Percentiles rank a stretch among this genome's conserved stretches.
Conservation (phyloP, 2,888 invertebrate species). For the Drosophila prolongata region DNA sequence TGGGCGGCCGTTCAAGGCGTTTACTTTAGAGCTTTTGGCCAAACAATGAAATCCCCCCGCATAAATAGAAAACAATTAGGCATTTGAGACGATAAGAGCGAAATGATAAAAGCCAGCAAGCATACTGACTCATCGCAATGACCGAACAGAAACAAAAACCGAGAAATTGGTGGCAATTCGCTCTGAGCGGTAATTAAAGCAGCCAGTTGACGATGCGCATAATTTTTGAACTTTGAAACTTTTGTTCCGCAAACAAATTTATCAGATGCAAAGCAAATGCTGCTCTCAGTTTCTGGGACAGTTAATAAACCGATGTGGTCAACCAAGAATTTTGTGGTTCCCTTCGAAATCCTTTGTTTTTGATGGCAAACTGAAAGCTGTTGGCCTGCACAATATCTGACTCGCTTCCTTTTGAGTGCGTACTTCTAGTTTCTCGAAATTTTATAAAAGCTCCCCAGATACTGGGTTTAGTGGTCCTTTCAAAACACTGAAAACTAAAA, state of each 20-base stretch:
- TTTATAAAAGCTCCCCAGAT: neutral
- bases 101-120: conserved; percentile 57
- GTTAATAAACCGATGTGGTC: conserved; percentile 39
- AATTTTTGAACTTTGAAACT: conserved; percentile 64
- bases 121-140: conserved; percentile 59
- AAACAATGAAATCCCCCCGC: conserved; percentile 69
- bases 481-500: neutral
- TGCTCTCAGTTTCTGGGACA: conserved; percentile 18
- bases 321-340: conserved; percentile 13
- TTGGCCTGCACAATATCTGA: conserved; percentile 22
- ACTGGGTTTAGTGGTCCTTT: neutral
- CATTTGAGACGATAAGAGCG: conserved; percentile 67
- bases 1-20: conserved; percentile 28
- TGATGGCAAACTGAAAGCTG: conserved; percentile 15
- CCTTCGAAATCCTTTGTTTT: conserved; percentile 22
- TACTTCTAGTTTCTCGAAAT: conserved; percentile 2
- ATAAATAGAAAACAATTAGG: conserved; percentile 79
- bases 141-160: conserved; percentile 13
- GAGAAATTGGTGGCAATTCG: conserved; percentile 24
- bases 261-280: conserved; percentile 65
- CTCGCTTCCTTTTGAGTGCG: conserved; percentile 8
- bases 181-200: conserved; percentile 55
- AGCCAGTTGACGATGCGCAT: conserved; percentile 61
- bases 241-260: conserved; percentile 53
- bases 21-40: conserved; percentile 55